A percentile compares a stretch with the other conserved stretches of the same genome.
Conservation (phyloP, 1,140 invertebrate species). For the Tetragnatha versicolor region DNA sequence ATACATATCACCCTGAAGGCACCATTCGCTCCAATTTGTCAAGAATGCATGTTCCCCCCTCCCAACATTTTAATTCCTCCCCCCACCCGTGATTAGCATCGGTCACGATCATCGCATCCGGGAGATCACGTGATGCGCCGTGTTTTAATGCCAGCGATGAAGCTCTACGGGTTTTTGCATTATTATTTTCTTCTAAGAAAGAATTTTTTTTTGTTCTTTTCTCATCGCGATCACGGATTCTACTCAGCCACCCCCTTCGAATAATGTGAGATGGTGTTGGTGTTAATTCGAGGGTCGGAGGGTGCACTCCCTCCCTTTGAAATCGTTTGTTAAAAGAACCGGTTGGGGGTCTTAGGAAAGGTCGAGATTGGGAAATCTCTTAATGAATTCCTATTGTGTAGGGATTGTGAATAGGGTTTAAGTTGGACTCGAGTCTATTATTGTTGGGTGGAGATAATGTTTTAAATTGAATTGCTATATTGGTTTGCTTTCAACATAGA, state of each 20-base stretch:
- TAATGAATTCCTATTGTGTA: neutral
- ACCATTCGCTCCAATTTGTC: constrained; percentile 13
- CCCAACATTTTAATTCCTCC: constrained; percentile 26
- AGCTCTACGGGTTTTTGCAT: no score
- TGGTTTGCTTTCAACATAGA: no score
- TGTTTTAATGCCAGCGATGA: no score
- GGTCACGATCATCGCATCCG: constrained; percentile 47
- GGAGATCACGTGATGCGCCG: neutral
- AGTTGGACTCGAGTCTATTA: neutral
- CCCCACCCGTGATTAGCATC: constrained; percentile 27
- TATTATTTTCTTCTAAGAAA: no score
- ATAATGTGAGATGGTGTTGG: constrained; percentile 11
- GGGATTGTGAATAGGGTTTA: neutral
- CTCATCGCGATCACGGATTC: neutral
- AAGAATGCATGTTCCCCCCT: constrained; percentile 21
- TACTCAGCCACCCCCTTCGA: neutral
- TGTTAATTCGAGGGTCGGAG: constrained; percentile 14
- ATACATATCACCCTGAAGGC: neutral
- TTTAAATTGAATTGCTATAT: no score
- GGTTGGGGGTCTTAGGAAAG: neutral
- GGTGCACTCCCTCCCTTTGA: neutral
- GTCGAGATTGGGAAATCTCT: neutral
- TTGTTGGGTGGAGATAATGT: no score
- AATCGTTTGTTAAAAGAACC: neutral
- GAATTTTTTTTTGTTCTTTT: neutral